Conservation (phyloP, 2,888 invertebrate species). For the Sarcophaga caerulescens region DNA sequence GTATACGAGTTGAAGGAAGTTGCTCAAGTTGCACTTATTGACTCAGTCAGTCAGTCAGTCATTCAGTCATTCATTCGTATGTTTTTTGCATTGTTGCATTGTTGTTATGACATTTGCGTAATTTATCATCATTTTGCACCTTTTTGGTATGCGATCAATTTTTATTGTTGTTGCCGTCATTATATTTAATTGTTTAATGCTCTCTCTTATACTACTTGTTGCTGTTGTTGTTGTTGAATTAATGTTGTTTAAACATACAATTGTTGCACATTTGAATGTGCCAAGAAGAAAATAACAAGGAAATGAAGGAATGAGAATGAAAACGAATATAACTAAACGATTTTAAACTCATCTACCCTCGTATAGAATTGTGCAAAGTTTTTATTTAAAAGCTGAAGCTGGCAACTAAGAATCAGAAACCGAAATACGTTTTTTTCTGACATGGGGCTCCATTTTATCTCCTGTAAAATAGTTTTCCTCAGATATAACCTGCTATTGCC, state of each 20-base stretch:
- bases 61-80: constrained; percentile 24
- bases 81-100: neutral
- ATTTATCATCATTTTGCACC: constrained; percentile 70
- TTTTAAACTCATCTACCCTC: neutral
- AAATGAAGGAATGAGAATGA: too few species aligned
- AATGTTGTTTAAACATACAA: constrained; percentile 40
- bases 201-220: neutral
- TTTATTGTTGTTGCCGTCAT: constrained; percentile 31
- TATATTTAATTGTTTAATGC: constrained; percentile 3
- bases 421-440: too few species aligned
- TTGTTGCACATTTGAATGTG: constrained; percentile 13
- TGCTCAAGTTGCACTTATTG: constrained; percentile 17
- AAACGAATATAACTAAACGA: neutral
- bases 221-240: constrained; percentile 6
- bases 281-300: too few species aligned
- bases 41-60: neutral
- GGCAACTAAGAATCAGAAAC: neutral
- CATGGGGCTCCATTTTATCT: too few species aligned
- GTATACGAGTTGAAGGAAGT: constrained; percentile 40
- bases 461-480: too few species aligned
- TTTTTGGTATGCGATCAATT: constrained; percentile 62
- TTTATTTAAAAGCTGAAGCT: neutral
- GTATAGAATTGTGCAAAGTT: neutral
- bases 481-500: too few species aligned
- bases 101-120: constrained; percentile 68